Conservation (phyloP, 2,888 invertebrate species). For the Drosophila lutescens region DNA sequence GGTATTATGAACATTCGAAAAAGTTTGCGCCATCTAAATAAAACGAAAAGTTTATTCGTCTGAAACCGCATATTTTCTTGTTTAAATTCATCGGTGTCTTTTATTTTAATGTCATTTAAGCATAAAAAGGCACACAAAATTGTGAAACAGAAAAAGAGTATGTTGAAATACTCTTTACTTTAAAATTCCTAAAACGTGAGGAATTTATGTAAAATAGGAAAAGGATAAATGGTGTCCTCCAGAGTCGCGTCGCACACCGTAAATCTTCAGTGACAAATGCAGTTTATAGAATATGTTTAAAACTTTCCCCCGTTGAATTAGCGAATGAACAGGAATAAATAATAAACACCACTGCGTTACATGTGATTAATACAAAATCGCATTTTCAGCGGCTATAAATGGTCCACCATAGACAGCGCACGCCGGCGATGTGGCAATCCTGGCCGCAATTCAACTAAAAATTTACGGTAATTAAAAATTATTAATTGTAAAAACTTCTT, state of each 20-base stretch:
- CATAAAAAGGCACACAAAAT: background rate
- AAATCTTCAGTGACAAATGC: background rate
- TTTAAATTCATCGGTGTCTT: background rate
- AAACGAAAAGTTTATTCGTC: no score
- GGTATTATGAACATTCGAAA: background rate
- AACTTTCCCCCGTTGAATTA: background rate
- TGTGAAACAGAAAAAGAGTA: background rate
- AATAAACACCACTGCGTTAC: background rate
- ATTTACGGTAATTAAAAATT: constrained; percentile 16
- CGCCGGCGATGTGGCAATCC: constrained; percentile 18
- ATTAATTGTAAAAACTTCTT: background rate
- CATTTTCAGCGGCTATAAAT: constrained; percentile 6
- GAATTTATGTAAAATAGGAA: background rate
- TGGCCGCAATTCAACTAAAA: constrained; percentile 24
- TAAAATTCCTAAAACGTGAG: no score
- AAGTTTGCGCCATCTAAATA: no score
- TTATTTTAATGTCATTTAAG: background rate
- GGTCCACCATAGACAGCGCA: constrained; percentile 12
- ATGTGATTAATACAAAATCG: background rate
- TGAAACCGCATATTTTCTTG: no score
- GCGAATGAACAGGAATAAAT: background rate
- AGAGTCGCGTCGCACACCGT: background rate
- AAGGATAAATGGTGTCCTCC: background rate
- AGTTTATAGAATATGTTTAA: constrained; percentile 1
- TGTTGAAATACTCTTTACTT: background rate